phyloP scores from a whole-genome alignment of 1,140 invertebrate genomes.

The Anastrepha ludens region DNA sequence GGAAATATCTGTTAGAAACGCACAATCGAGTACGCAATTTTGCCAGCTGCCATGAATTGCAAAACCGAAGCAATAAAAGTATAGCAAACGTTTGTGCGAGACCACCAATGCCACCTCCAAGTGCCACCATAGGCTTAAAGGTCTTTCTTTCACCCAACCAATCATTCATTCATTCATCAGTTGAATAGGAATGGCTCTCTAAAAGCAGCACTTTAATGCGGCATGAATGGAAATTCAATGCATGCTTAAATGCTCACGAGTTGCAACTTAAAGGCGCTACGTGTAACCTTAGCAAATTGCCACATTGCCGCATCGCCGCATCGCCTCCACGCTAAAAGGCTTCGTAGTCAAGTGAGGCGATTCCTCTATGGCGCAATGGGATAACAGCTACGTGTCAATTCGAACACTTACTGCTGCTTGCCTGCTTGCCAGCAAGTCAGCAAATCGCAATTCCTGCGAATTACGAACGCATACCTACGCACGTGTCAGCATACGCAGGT shows the following conservation, averaged over 20 bases:
- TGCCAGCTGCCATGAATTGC: neutral
- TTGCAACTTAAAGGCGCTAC: constrained; percentile 24
- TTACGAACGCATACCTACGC: neutral
- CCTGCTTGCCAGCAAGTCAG: neutral
- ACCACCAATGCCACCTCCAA: constrained; percentile 14
- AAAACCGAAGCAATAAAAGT: neutral
- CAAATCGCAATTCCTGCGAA: neutral
- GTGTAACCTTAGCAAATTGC: constrained; percentile 1
- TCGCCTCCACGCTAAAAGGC: neutral
- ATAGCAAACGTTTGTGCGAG: neutral
- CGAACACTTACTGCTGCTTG: neutral
- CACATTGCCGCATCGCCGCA: no score
- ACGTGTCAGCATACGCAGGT: neutral
- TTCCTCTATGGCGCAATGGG: neutral
- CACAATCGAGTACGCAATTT: neutral
- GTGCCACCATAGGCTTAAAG: neutral
- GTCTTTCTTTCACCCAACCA: neutral
- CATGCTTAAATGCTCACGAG: constrained; percentile 23
- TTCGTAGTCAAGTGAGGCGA: neutral
- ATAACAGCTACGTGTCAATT: neutral
- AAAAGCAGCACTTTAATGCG: neutral
- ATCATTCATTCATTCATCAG: neutral
- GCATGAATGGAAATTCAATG: constrained; percentile 11
- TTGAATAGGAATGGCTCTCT: neutral
- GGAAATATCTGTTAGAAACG: neutral